Percentiles rank a stretch among this genome's conserved stretches.
Conservation (phyloP, 2,888 invertebrate genomes). For the Eupithecia subumbrata region DNA sequence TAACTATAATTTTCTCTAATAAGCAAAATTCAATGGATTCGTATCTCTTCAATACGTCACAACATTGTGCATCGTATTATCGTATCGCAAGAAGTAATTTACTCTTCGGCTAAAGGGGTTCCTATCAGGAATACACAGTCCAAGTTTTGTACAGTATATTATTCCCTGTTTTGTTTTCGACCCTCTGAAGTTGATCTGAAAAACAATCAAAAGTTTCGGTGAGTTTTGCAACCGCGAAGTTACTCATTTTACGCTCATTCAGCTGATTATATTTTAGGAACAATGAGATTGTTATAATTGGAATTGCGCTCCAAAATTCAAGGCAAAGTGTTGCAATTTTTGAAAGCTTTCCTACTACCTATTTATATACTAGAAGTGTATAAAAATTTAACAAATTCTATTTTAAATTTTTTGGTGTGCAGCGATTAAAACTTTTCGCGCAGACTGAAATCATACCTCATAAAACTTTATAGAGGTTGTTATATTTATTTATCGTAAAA, state of each 20-base stretch:
- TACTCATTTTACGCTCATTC: slow-evolving; percentile 44
- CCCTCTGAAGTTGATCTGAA: slow-evolving; percentile 41
- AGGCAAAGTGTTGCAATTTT: background rate
- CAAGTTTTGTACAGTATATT: slow-evolving; percentile 69
- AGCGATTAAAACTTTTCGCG: background rate
- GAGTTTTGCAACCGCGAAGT: slow-evolving; percentile 36
- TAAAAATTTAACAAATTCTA: background rate
- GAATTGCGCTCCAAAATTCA: background rate
- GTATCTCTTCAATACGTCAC: background rate
- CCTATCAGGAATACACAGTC: slow-evolving; percentile 72
- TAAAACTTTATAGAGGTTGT: background rate
- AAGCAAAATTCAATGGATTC: background rate
- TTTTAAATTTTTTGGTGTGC: background rate
- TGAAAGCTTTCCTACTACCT: no score
- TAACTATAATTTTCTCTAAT: background rate
- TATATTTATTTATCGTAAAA: background rate
- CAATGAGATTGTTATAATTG: slow-evolving; percentile 19
- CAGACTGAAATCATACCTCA: background rate
- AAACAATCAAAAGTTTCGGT: slow-evolving; percentile 45
- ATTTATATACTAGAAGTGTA: background rate
- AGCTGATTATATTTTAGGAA: slow-evolving; percentile 25
- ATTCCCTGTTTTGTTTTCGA: slow-evolving; percentile 45
- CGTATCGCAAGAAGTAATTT: background rate
- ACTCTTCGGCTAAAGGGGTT: slow-evolving; percentile 60
- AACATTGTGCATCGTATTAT: background rate